Evolutionary conservation across 2,113 vertebrate species (phyloP), one percentile per base, ranked within the genome.

Genomic region (Pristiophorus japonicus): DNA sequence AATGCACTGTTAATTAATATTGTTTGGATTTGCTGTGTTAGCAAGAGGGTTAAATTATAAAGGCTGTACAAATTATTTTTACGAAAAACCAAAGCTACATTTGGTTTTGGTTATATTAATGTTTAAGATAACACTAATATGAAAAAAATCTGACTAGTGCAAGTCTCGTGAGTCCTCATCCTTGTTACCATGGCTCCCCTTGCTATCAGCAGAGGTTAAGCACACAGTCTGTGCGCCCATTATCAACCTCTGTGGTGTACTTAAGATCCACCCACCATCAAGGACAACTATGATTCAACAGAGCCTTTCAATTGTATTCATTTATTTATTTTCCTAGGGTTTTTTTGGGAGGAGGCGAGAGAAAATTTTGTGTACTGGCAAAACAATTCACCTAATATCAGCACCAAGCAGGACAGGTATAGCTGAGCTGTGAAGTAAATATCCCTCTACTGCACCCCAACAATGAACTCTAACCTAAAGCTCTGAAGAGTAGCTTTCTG

Each of bases 181-280:
- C 85, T 88, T 88, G 85, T 88, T 88, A 88, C 85, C 85, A 55
- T 88, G 47, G 85, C 47, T 88, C 45, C 85, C 20, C 14, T 47
- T 88, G 45, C 85, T 30, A 88, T 51, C 47, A 88, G 27, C 12
- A 88, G 22, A 88, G 24, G 85, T 55, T 88, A 24, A 88, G 55
- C 47, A 45, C 14, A 16, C 78, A 88, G 47, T 27, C 78, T 4
- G 10, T 88, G 85, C 22, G 45, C 85, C 85, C 47, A 88, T 55
- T 88, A 88, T 88, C 47, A 55, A 51, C 27, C 85, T 88, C 47
- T 55, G 11, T 30, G 20, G 84, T 55, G 47, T 88, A 88, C 24
- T 55, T 88, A 88, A 88, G 47, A 88, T 88, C 85, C 85, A 55
- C 22, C 85, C 47, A 1, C 42, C 11, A 10, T 88, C 47, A 55